phyloP scores from a whole-genome alignment of 37 sponge, comb jelly and placozoan genomes.

The Halichondria panicea region DNA sequence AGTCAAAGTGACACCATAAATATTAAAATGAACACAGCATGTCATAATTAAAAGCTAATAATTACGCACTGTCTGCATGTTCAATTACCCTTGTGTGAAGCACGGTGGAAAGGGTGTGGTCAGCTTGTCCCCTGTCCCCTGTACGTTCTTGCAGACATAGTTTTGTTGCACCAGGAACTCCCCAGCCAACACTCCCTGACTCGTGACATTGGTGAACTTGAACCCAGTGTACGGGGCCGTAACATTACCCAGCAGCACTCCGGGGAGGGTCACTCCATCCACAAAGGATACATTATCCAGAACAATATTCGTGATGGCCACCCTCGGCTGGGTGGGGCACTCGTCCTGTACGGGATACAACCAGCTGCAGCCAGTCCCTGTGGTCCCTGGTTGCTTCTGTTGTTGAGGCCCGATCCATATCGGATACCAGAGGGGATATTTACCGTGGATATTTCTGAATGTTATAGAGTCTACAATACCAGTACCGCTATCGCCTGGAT shows the following conservation, averaged over 20 bases:
- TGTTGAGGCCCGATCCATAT: constrained; percentile 51
- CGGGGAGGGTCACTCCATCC: constrained; percentile 16
- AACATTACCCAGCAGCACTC: constrained; percentile 24
- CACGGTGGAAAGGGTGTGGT: constrained; percentile 11
- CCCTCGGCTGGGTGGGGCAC: constrained; percentile 30
- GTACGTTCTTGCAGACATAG: constrained; percentile 33
- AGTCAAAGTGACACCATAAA: too few relatives aligned
- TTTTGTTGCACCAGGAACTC: not conserved
- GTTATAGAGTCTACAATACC: constrained; percentile 33
- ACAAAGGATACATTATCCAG: constrained; percentile 26
- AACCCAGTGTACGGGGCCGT: constrained; percentile 20
- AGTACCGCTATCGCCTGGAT: constrained; percentile 28
- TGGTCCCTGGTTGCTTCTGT: constrained; percentile 33
- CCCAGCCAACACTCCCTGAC: constrained; percentile 17
- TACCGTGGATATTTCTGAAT: constrained; percentile 21
- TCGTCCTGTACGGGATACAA: not conserved
- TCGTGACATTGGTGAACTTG: constrained; percentile 18
- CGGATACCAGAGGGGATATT: constrained; percentile 14
- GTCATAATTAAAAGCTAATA: too few relatives aligned
- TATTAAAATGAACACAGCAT: too few relatives aligned
- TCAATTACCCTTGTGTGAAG: too few relatives aligned
- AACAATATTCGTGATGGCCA: constrained; percentile 14
- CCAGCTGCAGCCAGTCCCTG: constrained; percentile 20
- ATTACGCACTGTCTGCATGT: too few relatives aligned
- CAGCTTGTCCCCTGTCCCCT: constrained; percentile 11